phyloP scores from a whole-genome alignment of 2,113 vertebrate genomes.

The Rhabdomys dilectus region DNA sequence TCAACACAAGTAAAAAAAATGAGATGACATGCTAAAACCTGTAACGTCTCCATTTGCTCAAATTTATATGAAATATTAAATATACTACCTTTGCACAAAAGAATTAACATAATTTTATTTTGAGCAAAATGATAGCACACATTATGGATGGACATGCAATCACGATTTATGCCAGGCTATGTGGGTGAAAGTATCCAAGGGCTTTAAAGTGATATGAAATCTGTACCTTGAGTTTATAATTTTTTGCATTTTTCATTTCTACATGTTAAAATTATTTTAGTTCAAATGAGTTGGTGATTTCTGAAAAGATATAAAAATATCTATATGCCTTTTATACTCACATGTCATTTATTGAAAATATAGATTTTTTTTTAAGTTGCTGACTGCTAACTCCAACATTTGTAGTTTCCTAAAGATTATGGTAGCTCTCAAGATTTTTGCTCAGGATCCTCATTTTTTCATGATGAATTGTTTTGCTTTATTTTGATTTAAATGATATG shows the following conservation, averaged over 20 bases:
- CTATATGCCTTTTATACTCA: not conserved
- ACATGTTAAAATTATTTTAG: slow-evolving; percentile 2
- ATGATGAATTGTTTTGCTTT: slow-evolving; percentile 18
- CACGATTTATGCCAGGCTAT: not conserved
- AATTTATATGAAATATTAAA: slow-evolving; percentile 10
- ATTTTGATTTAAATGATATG: slow-evolving; percentile 1
- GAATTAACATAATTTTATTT: not conserved
- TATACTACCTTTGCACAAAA: not conserved
- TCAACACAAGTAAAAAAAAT: not conserved
- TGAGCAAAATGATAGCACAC: not conserved
- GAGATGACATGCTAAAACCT: not conserved
- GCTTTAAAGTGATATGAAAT: not conserved
- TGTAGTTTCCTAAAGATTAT: not conserved
- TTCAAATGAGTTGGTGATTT: not conserved
- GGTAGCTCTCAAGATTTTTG: not conserved
- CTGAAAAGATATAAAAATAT: not conserved
- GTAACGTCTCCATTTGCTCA: not conserved
- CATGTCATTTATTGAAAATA: not conserved
- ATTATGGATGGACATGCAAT: not conserved
- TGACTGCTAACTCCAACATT: not conserved
- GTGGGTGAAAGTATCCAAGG: not conserved
- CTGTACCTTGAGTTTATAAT: not conserved
- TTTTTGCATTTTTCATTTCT: slow-evolving; percentile 32
- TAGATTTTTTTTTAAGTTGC: not conserved
- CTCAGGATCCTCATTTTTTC: not conserved